phyloP scores from a whole-genome alignment of 1,140 invertebrate genomes.

The Zaprionus lachaisei region DNA sequence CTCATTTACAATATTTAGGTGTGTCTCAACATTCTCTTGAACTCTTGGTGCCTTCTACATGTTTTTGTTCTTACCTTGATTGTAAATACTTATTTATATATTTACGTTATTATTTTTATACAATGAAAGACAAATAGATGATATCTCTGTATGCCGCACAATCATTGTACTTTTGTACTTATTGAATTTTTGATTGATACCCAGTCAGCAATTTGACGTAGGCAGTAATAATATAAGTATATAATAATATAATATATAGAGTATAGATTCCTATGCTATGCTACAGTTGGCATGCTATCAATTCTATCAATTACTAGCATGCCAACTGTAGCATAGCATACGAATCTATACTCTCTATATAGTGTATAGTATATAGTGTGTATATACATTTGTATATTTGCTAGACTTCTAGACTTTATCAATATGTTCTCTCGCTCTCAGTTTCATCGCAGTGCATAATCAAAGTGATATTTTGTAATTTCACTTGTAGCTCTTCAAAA shows the following conservation, averaged over 20 bases:
- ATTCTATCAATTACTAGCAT: slow-evolving; percentile 33
- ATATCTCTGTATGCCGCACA: slow-evolving; percentile 4
- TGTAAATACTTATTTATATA: slow-evolving; percentile 1
- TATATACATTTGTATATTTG: slow-evolving; percentile 2
- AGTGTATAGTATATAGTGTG: slow-evolving; percentile 13
- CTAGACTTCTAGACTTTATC: slow-evolving; percentile 25
- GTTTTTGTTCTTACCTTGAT: not conserved
- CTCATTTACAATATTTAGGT: not conserved
- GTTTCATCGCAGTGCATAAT: slow-evolving; percentile 15
- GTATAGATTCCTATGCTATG: too few species aligned
- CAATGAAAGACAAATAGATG: slow-evolving; percentile 4
- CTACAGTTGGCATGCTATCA: too few species aligned
- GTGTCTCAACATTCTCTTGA: not conserved
- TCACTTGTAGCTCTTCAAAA: slow-evolving; percentile 12
- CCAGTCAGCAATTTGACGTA: slow-evolving; percentile 50
- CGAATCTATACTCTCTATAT: slow-evolving; percentile 30
- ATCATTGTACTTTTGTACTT: slow-evolving; percentile 14
- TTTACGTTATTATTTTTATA: not conserved
- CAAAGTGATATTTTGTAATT: slow-evolving; percentile 10
- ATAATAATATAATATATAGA: too few species aligned
- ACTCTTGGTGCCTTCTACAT: not conserved
- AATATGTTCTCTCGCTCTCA: slow-evolving; percentile 22
- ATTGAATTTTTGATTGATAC: slow-evolving; percentile 52
- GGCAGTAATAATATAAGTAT: not conserved
- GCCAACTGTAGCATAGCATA: not conserved